These are phyloP conservation scores for Osedax frankpressi DNA, from an alignment of 2,888 invertebrate genomes.

Conservation along the genomic window DNA sequence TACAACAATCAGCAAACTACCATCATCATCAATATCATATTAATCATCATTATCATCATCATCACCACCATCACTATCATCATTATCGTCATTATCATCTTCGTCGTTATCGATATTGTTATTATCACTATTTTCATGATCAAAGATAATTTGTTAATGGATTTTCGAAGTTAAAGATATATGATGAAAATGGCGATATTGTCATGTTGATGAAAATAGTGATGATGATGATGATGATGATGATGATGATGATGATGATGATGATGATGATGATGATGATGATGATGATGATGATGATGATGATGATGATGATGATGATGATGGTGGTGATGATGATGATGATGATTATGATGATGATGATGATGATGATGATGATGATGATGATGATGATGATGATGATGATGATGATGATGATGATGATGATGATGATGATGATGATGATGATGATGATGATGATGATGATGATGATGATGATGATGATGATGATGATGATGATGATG, in stretches of 20 bases:
- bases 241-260: background rate
- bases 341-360: background rate
- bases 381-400: slow-evolving; percentile 15
- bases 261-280: background rate
- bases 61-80: too few relatives aligned
- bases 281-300: background rate
- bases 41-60: too few relatives aligned
- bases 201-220: background rate
- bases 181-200: too few relatives aligned
- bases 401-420: slow-evolving; percentile 20
- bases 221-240: background rate
- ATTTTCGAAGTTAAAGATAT: too few relatives aligned
- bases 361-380: background rate
- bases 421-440: slow-evolving; percentile 22
- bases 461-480: background rate
- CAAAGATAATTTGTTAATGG: too few relatives aligned
- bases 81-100: too few relatives aligned
- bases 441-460: slow-evolving; percentile 24
- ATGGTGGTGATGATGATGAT: background rate
- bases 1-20: too few relatives aligned
- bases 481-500: background rate
- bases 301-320: background rate
- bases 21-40: too few relatives aligned
- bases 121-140: too few relatives aligned
- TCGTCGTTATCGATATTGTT: too few relatives aligned